Base-by-base conservation (phyloP, 1,140 invertebrate genomes). In the Gonioctena quinquepunctata region DNA sequence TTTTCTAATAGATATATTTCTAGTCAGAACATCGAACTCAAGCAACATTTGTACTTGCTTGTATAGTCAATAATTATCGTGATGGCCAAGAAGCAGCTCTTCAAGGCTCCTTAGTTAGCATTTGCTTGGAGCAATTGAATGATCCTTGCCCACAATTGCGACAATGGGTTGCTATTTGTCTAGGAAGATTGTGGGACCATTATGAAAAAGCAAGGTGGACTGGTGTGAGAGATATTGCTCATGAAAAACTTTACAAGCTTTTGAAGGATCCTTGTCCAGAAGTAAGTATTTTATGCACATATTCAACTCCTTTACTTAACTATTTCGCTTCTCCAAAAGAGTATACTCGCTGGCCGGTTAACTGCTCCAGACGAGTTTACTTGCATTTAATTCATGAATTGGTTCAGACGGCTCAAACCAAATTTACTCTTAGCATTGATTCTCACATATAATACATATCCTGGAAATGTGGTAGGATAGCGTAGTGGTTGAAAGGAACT, bases 141-240 rank as follows among this genome's bases (percentile, higher is more conserved):
- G 87, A 90, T 78, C 73, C 80, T 4, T 74, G 67, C 62, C 85
- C 91, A 54, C 83, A 91, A 57, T 84, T 98, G 18, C 86, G 94
- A 26, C 93, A 96, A 81, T 99, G 97, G 97, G 85, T 98, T 50
- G 93, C 94, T 68, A 90, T 99, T 56, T 96, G 94, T 81, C 87
- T 99, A 57, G 96, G 94, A n/a, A 87, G 94, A 80, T 87, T 97
- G 25, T 99, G 97, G 98, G 91, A 93, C 69, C 92, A 95, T 79
- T 97, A 93, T 83, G 94, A 97, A 79, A 91, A 92, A 80, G 96
- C 97, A 19, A 88, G 96, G 68, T 98, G 97, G 96, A 95, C 94
- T 57, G 97, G 96, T 7, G 96, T 96, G 11, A 86, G 97, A n/a
- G 96, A 98, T 81, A 91, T 92, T 70, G 96, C 97, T 5, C 96